These are phyloP conservation scores for Geophilus truncorum DNA, from an alignment of 2,888 invertebrate genomes.

Conservation along the genomic window DNA sequence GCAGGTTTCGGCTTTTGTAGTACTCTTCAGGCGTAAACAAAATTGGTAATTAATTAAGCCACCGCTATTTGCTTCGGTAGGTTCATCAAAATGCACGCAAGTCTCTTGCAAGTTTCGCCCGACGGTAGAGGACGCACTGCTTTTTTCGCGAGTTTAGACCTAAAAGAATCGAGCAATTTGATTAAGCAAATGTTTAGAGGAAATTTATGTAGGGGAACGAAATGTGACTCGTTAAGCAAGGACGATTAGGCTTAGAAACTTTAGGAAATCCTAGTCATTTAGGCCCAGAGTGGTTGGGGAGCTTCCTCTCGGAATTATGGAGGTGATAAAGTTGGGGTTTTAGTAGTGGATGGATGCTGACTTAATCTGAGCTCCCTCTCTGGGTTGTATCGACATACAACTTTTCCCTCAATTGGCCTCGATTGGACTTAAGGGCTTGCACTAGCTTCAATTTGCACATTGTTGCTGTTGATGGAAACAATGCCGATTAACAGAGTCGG, in stretches of 20 bases:
- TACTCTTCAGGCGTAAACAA: not conserved
- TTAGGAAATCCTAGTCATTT: constrained; percentile 21
- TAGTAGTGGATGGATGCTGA: constrained; percentile 13
- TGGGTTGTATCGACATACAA: not conserved
- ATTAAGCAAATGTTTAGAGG: constrained; percentile 11
- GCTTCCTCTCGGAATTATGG: constrained; percentile 24
- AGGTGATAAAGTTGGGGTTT: constrained; percentile 27
- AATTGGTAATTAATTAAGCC: not conserved
- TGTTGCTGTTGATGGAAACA: not conserved
- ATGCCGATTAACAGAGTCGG: not conserved
- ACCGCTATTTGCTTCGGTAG: not conserved
- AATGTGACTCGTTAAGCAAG: constrained; percentile 27
- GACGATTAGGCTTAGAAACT: constrained; percentile 22
- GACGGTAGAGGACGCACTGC: not conserved
- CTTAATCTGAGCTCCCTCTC: not conserved
- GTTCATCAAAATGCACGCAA: not conserved
- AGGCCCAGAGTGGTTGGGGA: constrained; percentile 8
- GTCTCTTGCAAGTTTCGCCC: too few relatives aligned
- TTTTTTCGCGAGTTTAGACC: not conserved
- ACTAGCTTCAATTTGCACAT: not conserved
- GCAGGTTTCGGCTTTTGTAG: not conserved
- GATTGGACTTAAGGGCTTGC: constrained; percentile 20
- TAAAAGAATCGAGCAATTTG: not conserved
- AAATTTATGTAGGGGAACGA: constrained; percentile 27
- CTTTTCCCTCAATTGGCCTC: constrained; percentile 7